A percentile compares a stretch with the other conserved stretches of the same genome.
These are phyloP conservation scores for Ophion obscuratus DNA, from an alignment of 2,888 invertebrate species.

Conservation along the genomic window DNA sequence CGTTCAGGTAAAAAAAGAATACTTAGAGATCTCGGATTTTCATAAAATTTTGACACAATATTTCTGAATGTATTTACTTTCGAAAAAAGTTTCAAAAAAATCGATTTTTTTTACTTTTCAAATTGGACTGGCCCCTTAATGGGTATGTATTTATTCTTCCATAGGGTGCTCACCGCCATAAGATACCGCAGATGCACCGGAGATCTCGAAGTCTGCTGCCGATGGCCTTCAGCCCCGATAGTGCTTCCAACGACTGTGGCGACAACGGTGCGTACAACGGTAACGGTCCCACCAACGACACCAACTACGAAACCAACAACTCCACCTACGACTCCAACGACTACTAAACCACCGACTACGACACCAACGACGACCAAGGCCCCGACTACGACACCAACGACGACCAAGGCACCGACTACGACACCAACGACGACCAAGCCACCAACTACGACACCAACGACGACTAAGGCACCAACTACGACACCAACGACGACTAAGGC, in stretches of 20 bases:
- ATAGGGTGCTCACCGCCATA: slow-evolving; percentile 47
- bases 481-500: slow-evolving; percentile 46
- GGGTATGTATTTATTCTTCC: neutral
- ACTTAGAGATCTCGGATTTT: too few species aligned
- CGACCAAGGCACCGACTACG: slow-evolving; percentile 53
- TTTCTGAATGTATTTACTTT: too few species aligned
- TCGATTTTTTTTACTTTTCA: neutral
- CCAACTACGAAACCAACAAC: slow-evolving; percentile 18
- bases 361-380: slow-evolving; percentile 68
- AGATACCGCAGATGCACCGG: slow-evolving; percentile 82
- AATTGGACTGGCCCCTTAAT: neutral
- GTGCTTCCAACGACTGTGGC: slow-evolving; percentile 66
- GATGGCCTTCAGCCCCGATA: slow-evolving; percentile 62
- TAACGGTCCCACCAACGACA: slow-evolving; percentile 18
- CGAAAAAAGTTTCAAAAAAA: too few species aligned
- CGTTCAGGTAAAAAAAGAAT: too few species aligned
- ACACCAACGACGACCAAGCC: slow-evolving; percentile 63
- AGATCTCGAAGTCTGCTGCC: slow-evolving; percentile 85
- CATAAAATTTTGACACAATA: too few species aligned
- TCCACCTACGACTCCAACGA: slow-evolving; percentile 43
- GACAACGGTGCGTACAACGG: too few species aligned
- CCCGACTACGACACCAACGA: slow-evolving; percentile 61
- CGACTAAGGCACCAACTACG: slow-evolving; percentile 40
- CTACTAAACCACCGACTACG: slow-evolving; percentile 27
- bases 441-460: slow-evolving; percentile 53